A percentile compares a stretch with the other conserved stretches of the same genome.
Evolutionary conservation across 2,797 vertebrate species (phyloP).

Genomic region (Tamandua tetradactyla): DNA sequence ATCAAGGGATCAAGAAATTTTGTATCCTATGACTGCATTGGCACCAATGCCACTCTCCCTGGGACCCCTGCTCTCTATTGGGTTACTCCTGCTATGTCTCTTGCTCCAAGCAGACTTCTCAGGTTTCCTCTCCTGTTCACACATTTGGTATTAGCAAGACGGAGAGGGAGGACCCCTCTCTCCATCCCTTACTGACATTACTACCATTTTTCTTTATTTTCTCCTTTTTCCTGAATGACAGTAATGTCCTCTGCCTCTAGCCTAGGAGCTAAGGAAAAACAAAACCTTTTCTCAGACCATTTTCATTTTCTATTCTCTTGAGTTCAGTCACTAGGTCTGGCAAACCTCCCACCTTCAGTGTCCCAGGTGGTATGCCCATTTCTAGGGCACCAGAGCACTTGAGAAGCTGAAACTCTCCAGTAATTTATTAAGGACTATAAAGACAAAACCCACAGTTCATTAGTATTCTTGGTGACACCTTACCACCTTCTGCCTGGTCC

Average conservation of each 20-base stretch:
- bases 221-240: neutral
- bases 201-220: neutral
- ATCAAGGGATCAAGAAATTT: neutral
- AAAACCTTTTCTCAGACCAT: neutral
- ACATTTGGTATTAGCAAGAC: neutral
- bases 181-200: neutral
- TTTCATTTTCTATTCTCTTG: neutral
- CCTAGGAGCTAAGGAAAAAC: neutral
- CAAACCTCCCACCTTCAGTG: neutral
- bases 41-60: neutral
- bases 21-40: neutral
- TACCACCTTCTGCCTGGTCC: neutral
- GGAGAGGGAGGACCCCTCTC: neutral
- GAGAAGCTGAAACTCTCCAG: neutral
- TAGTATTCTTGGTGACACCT: neutral
- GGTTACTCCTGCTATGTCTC: neutral
- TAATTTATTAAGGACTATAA: neutral
- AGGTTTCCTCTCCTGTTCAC: neutral
- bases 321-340: neutral
- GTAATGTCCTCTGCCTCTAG: neutral
- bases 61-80: neutral
- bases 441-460: neutral
- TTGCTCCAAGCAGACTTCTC: neutral
- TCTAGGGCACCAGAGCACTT: neutral
- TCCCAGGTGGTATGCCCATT: neutral